A percentile compares a stretch with the other conserved stretches of the same genome.
These are phyloP conservation scores for Orchestes rusci DNA, from an alignment of 2,888 invertebrate genomes.

Conservation along the genomic window DNA sequence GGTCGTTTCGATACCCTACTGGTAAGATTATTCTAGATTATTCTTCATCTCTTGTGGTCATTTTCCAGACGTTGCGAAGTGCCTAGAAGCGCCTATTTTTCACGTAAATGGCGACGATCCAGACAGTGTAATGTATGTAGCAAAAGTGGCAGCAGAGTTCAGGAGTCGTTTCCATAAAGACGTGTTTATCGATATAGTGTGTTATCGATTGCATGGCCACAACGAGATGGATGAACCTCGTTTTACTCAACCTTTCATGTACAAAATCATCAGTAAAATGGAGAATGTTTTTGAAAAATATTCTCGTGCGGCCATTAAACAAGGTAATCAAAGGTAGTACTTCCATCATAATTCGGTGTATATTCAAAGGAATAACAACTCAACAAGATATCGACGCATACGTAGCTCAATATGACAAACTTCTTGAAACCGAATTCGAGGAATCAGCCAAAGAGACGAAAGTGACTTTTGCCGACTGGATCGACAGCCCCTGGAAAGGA, in stretches of 20 bases:
- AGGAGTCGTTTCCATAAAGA: slow-evolving; percentile 89
- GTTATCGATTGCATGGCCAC: slow-evolving; percentile 89
- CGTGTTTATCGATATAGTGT: slow-evolving; percentile 85
- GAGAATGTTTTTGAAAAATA: slow-evolving; percentile 74
- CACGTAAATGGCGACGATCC: slow-evolving; percentile 91
- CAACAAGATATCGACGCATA: slow-evolving; percentile 73
- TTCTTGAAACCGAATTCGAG: slow-evolving; percentile 79
- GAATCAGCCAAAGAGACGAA: slow-evolving; percentile 72
- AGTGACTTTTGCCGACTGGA: slow-evolving; percentile 90
- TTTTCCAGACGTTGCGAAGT: slow-evolving; percentile 72
- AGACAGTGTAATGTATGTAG: slow-evolving; percentile 84
- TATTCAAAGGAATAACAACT: slow-evolving; percentile 55
- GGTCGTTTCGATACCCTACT: slow-evolving; percentile 86
- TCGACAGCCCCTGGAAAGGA: slow-evolving; percentile 92
- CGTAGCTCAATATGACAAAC: slow-evolving; percentile 81
- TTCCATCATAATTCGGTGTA: too few species aligned
- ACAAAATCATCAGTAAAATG: slow-evolving; percentile 77
- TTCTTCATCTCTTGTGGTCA: slow-evolving; percentile 3
- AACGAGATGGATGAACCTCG: slow-evolving; percentile 96
- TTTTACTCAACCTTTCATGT: slow-evolving; percentile 97
- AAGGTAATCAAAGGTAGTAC: slow-evolving; percentile 52
- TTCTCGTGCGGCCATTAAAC: slow-evolving; percentile 68
- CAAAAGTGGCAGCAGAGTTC: slow-evolving; percentile 87
- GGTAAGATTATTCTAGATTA: slow-evolving; percentile 43
- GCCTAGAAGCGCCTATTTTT: slow-evolving; percentile 88